These are phyloP conservation scores for Pogonocichla stellata DNA, from an alignment of 2,113 vertebrate species.

Conservation along the genomic window DNA sequence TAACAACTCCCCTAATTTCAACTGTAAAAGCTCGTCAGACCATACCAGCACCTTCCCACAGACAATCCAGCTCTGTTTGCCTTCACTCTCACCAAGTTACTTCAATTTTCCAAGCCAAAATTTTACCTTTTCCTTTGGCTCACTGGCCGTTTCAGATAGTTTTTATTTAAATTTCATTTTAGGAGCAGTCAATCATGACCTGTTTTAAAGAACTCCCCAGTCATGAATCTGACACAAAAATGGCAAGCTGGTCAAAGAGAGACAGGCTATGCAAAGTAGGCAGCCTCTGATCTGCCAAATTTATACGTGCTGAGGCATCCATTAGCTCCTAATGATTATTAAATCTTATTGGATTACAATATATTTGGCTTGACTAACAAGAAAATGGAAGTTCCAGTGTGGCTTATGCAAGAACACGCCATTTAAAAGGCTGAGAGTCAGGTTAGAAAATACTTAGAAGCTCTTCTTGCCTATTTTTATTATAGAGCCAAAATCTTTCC, in stretches of 20 bases:
- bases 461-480: not conserved
- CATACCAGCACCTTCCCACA: not conserved
- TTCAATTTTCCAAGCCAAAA: slow-evolving; percentile 4
- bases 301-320: slow-evolving; percentile 13
- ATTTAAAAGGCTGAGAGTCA: not conserved
- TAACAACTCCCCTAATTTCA: not conserved
- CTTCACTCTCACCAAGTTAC: slow-evolving; percentile 11
- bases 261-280: slow-evolving; percentile 2
- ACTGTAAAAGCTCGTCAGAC: not conserved
- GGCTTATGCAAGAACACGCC: not conserved
- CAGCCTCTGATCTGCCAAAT: slow-evolving; percentile 22
- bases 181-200: not conserved
- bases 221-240: not conserved
- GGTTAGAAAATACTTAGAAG: not conserved
- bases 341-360: slow-evolving; percentile 43
- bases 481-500: not conserved
- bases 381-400: not conserved
- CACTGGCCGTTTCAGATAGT: not conserved
- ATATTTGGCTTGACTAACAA: slow-evolving; percentile 20
- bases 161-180: slow-evolving; percentile 37
- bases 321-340: slow-evolving; percentile 45
- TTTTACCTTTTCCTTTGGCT: not conserved
- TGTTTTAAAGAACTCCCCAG: slow-evolving; percentile 27
- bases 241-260: slow-evolving; percentile 14
- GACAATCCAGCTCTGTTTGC: not conserved